Percentiles rank a stretch among this genome's conserved stretches.
These are phyloP conservation scores for Mythimna loreyi DNA, from an alignment of 2,888 invertebrate genomes.

Conservation along the genomic window DNA sequence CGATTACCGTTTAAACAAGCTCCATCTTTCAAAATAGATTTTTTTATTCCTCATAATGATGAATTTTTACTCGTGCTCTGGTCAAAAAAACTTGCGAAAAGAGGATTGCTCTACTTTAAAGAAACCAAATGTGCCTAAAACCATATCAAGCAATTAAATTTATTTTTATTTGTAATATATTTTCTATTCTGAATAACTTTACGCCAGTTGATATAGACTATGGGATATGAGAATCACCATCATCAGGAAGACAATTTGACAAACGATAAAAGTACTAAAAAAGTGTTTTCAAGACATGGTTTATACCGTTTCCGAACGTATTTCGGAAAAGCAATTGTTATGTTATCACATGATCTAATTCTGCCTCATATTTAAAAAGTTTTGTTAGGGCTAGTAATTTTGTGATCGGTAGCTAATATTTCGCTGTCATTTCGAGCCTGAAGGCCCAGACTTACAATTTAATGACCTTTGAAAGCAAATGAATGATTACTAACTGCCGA, in stretches of 20 bases:
- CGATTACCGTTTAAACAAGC: slow-evolving; percentile 8
- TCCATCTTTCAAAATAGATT: slow-evolving; percentile 41
- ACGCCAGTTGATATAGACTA: too few species aligned
- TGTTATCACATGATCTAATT: too few species aligned
- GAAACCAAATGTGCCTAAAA: not conserved
- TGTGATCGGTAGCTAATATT: too few species aligned
- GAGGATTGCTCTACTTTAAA: not conserved
- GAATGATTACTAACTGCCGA: not conserved
- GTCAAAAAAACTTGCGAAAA: not conserved
- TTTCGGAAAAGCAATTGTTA: too few species aligned
- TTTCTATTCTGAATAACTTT: not conserved
- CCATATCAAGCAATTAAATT: not conserved
- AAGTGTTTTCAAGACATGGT: too few species aligned
- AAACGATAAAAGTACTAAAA: too few species aligned
- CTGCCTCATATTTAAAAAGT: too few species aligned
- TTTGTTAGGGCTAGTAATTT: too few species aligned
- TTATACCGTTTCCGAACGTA: too few species aligned
- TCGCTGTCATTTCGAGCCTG: too few species aligned
- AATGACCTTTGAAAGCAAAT: not conserved
- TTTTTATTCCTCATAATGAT: slow-evolving; percentile 7
- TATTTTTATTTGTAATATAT: not conserved
- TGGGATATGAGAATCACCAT: too few species aligned
- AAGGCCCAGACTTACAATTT: not conserved
- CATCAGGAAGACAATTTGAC: too few species aligned
- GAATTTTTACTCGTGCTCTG: not conserved